These are phyloP conservation scores for Ctenopoma kingsleyae DNA, from an alignment of 2,797 vertebrate species.

Conservation along the genomic window DNA sequence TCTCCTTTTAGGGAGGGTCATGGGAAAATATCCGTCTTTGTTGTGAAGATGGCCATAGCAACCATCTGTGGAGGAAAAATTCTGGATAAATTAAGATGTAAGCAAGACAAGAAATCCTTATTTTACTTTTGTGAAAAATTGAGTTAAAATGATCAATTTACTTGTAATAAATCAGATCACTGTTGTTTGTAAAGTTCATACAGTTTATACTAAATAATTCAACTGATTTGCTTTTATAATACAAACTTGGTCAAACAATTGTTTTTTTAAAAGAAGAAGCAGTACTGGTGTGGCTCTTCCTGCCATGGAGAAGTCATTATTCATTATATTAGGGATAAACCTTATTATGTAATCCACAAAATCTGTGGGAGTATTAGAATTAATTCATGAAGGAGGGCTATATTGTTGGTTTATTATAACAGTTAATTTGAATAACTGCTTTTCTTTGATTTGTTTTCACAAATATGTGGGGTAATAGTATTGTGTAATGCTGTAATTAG, in stretches of 20 bases:
- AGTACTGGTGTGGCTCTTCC: constrained; percentile 28
- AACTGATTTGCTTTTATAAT: constrained; percentile 23
- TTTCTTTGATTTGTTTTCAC: constrained; percentile 77
- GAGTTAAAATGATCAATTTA: constrained; percentile 18
- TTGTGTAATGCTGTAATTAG: constrained; percentile 76
- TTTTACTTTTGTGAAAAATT: constrained; percentile 53
- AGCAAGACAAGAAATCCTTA: constrained; percentile 74
- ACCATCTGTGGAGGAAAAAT: constrained; percentile 98
- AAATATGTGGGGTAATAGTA: constrained; percentile 75
- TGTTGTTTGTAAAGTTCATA: constrained; percentile 34
- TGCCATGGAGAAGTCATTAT: constrained; percentile 66
- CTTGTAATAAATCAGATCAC: constrained; percentile 48
- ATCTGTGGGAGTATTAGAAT: constrained; percentile 59
- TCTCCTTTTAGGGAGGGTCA: constrained; percentile 90
- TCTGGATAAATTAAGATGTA: constrained; percentile 99
- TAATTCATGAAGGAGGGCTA: constrained; percentile 36
- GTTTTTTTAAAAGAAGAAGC: constrained; percentile 33
- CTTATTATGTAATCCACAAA: constrained; percentile 71
- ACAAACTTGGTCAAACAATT: too few species aligned
- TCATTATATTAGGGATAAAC: constrained; percentile 59
- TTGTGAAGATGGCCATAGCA: constrained; percentile 94
- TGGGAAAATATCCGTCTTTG: constrained; percentile 94
- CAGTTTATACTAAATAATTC: constrained; percentile 32
- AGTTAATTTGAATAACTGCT: constrained; percentile 67
- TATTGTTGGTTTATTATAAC: constrained; percentile 44